Evolutionary conservation across 2,888 invertebrate species (phyloP).

Genomic region (Heliconius erato): DNA sequence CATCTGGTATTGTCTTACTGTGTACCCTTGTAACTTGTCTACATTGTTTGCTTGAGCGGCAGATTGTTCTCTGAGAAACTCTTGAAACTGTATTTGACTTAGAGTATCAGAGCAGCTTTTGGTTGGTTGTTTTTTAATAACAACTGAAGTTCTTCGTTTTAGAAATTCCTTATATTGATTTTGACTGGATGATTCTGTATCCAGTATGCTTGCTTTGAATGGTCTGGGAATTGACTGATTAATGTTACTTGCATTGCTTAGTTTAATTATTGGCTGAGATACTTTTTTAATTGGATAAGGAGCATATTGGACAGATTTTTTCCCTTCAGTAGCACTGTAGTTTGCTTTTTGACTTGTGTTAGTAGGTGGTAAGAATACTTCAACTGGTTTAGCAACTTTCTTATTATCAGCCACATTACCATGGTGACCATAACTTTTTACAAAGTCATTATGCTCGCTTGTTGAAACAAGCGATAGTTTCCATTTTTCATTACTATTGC

Average conservation of each 20-base stretch:
- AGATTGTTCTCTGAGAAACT: constrained; percentile 37
- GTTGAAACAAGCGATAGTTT: constrained; percentile 57
- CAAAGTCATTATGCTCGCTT: constrained; percentile 55
- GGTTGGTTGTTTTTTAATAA: constrained; percentile 23
- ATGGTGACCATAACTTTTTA: constrained; percentile 47
- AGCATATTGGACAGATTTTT: background rate
- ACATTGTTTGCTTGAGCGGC: background rate
- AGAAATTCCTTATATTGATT: constrained; percentile 42
- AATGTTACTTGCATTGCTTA: background rate
- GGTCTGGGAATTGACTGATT: background rate
- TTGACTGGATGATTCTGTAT: constrained; percentile 36
- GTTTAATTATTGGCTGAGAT: background rate
- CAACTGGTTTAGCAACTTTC: constrained; percentile 13
- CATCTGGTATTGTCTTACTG: background rate
- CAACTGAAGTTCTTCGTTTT: background rate
- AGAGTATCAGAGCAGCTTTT: constrained; percentile 32
- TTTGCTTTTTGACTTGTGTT: background rate
- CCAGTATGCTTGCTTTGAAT: background rate
- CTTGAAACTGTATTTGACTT: constrained; percentile 47
- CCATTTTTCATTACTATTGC: constrained; percentile 62
- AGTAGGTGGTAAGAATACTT: background rate
- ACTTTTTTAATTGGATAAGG: constrained; percentile 15
- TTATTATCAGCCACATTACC: background rate
- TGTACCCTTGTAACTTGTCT: background rate
- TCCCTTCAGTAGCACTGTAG: constrained; percentile 7